Evolutionary conservation across 1,140 invertebrate genomes (phyloP), one percentile per base, ranked within the genome.

Genomic region (Drosophila virilis): DNA sequence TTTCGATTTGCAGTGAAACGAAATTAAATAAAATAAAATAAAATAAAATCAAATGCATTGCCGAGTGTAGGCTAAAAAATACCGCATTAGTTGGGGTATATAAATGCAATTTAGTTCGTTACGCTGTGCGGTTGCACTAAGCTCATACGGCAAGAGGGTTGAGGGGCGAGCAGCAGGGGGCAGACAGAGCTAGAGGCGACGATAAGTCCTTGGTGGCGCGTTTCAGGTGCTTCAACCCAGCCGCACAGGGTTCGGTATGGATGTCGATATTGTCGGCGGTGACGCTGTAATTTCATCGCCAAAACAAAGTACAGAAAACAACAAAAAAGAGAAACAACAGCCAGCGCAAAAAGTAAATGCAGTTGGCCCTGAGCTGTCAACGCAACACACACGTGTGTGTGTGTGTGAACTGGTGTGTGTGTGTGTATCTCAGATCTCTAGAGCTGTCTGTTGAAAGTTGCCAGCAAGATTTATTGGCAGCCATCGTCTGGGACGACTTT

Each of bases 21-120:
- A 71, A 64, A 68, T 84, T 28, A 28, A 28, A 28, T 28, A 28
- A 22, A 22, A 22, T 48, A 17, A 73, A 76, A 65, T 32, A 37
- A 58, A 48, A 38, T 58, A 10, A 40, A 73, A 58, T 64, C 35
- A 74, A 70, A 85, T 77, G 43, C 68, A 67, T 73, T 75, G 75
- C 65, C 64, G 38, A 33, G n/a, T 2, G 50, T 50, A 32, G 43
- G 45, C 38, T 33, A 54, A 69, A 66, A 80, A 83, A 80, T 80
- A 89, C 85, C 84, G 51, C 84, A 89, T 89, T 88, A 88, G 84
- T 88, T 89, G 78, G 70, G 67, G 77, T 84, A 80, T 89, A 90
- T 71, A 86, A 85, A 85, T 89, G 84, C 80, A 89, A 89, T 89
- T 89, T 90, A 89, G 84, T 89, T 89, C 84, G 84, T 89, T 89